Evolutionary conservation across 2,888 invertebrate genomes (phyloP).

Genomic region (Merodon equestris): DNA sequence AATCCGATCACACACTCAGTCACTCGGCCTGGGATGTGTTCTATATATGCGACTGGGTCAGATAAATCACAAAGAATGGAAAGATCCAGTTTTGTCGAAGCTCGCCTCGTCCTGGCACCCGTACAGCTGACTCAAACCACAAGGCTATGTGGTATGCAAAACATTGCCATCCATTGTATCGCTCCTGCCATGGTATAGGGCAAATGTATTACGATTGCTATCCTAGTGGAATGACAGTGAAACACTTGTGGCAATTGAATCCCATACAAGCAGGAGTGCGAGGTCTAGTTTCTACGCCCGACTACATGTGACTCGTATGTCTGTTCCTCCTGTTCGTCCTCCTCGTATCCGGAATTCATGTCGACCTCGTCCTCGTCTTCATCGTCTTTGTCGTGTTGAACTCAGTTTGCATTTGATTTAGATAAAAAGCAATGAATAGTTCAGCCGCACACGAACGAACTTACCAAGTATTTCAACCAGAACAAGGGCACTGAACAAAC

Average conservation of each 20-base stretch:
- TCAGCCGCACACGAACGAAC: conserved; percentile 35
- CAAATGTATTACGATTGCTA: conserved; percentile 29
- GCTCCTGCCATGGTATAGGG: conserved; percentile 14
- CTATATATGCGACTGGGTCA: too few species aligned
- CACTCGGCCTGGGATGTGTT: too few species aligned
- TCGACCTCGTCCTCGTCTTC: conserved; percentile 1
- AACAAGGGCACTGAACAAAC: neutral
- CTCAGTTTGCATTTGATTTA: conserved; percentile 50
- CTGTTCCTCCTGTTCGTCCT: too few species aligned
- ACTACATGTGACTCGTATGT: too few species aligned
- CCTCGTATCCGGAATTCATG: too few species aligned
- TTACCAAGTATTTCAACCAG: conserved; percentile 21
- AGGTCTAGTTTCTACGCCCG: too few species aligned
- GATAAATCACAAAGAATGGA: too few species aligned
- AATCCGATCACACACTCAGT: too few species aligned
- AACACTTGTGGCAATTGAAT: conserved; percentile 8
- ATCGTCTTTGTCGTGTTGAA: conserved; percentile 1
- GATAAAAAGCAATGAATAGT: conserved; percentile 50
- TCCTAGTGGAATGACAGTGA: conserved; percentile 26
- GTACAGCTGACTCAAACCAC: conserved; percentile 13
- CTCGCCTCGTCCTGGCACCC: neutral
- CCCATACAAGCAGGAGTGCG: neutral
- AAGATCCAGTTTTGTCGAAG: too few species aligned
- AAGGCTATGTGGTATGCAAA: conserved; percentile 34
- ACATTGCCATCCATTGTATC: conserved; percentile 28